phyloP scores from a whole-genome alignment of 2,888 invertebrate species.

The Flexamia atlantica region DNA sequence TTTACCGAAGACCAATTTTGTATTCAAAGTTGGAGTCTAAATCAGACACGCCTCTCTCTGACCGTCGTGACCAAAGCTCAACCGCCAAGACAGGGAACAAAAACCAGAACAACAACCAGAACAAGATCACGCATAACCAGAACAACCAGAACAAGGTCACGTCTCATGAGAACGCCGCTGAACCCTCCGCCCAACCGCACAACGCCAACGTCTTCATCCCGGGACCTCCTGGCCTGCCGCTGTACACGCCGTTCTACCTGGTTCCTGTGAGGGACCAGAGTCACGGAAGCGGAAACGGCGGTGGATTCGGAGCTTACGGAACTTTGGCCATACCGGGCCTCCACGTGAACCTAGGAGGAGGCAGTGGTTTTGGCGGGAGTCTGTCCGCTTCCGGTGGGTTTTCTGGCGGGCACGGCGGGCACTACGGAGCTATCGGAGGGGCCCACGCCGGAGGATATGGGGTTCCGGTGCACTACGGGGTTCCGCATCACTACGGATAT shows the following conservation, averaged over 20 bases:
- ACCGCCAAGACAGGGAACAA: not conserved
- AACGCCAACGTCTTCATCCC: not conserved
- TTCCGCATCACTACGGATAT: no score
- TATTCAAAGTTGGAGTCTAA: not conserved
- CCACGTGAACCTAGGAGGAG: not conserved
- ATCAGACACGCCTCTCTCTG: not conserved
- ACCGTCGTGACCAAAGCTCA: not conserved
- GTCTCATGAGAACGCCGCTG: not conserved
- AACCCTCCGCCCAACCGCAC: no score
- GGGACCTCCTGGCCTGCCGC: not conserved
- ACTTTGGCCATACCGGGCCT: not conserved
- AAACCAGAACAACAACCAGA: no score
- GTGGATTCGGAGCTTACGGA: not conserved
- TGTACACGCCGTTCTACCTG: not conserved
- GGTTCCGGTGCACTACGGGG: not conserved
- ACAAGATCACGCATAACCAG: no score
- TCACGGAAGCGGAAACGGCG: not conserved
- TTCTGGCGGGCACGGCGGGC: not conserved
- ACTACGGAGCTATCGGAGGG: not conserved
- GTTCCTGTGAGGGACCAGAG: not conserved
- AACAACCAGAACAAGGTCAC: no score
- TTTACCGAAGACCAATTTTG: slow-evolving; percentile 3
- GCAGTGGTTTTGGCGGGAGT: not conserved
- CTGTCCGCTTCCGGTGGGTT: not conserved
- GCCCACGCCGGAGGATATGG: not conserved